Conservation (phyloP, 2,113 vertebrate genomes). For the Chloropsis cyanopogon region DNA sequence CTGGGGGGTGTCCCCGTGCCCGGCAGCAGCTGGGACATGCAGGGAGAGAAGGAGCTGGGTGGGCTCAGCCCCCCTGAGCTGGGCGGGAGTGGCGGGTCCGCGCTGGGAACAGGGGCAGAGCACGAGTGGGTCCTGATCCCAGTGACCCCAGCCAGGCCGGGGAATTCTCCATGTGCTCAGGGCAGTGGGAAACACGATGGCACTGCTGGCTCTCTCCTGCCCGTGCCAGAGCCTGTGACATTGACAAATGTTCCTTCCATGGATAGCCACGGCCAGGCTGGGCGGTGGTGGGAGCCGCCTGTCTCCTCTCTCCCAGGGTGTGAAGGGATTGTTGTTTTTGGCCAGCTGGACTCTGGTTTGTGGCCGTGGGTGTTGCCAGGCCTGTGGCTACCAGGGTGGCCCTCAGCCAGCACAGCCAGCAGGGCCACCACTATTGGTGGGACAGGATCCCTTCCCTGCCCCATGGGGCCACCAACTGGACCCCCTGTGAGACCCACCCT, state of each 20-base stretch:
- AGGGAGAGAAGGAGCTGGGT: fast-evolving
- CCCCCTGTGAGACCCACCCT: background rate
- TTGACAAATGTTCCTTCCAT: background rate
- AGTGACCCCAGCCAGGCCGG: background rate
- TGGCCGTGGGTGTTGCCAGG: background rate
- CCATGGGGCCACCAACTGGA: background rate
- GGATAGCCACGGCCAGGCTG: background rate
- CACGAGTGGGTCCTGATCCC: fast-evolving
- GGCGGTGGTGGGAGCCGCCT: background rate
- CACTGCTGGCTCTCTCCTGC: background rate
- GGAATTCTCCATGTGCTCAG: fast-evolving
- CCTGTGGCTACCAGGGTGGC: background rate
- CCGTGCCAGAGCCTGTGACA: background rate
- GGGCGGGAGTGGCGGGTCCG: fast-evolving
- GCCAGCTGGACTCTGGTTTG: background rate
- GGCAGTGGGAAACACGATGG: background rate
- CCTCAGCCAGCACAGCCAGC: background rate
- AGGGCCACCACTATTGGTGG: background rate
- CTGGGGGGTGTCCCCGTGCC: background rate
- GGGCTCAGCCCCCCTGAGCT: fast-evolving
- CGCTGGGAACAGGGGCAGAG: background rate
- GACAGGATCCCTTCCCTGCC: background rate
- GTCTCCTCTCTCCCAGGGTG: background rate
- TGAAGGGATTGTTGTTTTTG: background rate
- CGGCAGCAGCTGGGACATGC: background rate